Conservation (phyloP, 2,797 vertebrate species). For the Acrossocheilus wenchowensis region DNA sequence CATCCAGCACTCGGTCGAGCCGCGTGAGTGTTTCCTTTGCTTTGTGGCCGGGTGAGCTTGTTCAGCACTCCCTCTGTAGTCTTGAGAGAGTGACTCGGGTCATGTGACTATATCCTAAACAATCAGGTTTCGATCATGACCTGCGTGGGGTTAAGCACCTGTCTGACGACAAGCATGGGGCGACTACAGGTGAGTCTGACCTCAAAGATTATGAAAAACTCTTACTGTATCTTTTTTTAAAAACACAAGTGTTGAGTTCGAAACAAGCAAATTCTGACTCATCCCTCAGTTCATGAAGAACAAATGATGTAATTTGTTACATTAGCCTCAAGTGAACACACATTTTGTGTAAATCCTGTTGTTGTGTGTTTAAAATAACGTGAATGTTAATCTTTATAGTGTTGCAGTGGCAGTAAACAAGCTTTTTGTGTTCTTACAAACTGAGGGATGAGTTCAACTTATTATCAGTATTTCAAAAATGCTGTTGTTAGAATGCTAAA, state of each 20-base stretch:
- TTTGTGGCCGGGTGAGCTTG: constrained; percentile 61
- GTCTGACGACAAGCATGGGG: constrained; percentile 92
- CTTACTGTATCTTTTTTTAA: not conserved
- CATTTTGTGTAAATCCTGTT: not conserved
- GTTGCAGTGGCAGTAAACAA: no score
- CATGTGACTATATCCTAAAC: constrained; percentile 73
- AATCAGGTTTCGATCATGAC: constrained; percentile 93
- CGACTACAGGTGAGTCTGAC: constrained; percentile 84
- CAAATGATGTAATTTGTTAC: not conserved
- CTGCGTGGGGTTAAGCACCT: constrained; percentile 88
- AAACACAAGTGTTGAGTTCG: not conserved
- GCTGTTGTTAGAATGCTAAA: not conserved
- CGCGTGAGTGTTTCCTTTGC: constrained; percentile 69
- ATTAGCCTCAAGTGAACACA: not conserved
- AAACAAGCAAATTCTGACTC: not conserved
- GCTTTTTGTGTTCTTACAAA: not conserved
- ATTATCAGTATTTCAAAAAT: not conserved
- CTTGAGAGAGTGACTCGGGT: constrained; percentile 67
- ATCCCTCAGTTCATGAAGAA: not conserved
- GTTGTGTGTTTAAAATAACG: not conserved
- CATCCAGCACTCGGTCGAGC: constrained; percentile 41
- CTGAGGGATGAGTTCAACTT: not conserved
- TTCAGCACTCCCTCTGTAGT: constrained; percentile 39
- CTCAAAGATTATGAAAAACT: not conserved
- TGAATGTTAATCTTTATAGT: not conserved